Evolutionary conservation across 2,888 invertebrate genomes (phyloP).

Genomic region (Clepsis dumicolana): DNA sequence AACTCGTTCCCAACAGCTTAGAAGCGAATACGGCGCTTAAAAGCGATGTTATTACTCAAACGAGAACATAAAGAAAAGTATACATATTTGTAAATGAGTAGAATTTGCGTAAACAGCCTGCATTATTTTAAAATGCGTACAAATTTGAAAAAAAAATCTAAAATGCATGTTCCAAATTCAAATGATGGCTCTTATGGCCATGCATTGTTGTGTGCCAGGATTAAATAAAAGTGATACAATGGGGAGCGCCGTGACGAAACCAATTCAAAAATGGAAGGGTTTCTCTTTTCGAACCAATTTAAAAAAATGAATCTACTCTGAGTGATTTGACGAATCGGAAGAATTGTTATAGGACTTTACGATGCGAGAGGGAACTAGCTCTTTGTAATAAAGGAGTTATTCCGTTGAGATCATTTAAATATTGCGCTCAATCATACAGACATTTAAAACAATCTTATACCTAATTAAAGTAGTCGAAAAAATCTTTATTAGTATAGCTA

Average conservation of each 20-base stretch:
- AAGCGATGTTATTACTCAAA: slow-evolving; percentile 35
- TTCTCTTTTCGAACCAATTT: slow-evolving; percentile 82
- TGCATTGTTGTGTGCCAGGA: slow-evolving; percentile 57
- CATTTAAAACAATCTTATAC: too few species aligned
- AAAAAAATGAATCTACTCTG: slow-evolving; percentile 80
- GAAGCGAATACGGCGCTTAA: slow-evolving; percentile 49
- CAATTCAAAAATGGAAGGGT: slow-evolving; percentile 84
- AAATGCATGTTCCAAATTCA: slow-evolving; percentile 57
- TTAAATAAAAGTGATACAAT: slow-evolving; percentile 69
- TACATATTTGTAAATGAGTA: not conserved
- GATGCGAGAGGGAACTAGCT: slow-evolving; percentile 67
- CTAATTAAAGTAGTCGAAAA: not conserved
- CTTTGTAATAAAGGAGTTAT: too few species aligned
- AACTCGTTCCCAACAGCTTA: slow-evolving; percentile 56
- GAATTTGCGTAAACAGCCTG: not conserved
- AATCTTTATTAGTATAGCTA: slow-evolving; percentile 15
- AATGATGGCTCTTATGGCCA: slow-evolving; percentile 56
- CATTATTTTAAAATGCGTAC: slow-evolving; percentile 7
- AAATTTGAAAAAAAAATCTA: too few species aligned
- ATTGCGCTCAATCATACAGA: too few species aligned
- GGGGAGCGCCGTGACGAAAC: slow-evolving; percentile 82
- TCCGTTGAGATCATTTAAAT: too few species aligned
- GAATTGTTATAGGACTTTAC: slow-evolving; percentile 75
- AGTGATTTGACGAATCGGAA: slow-evolving; percentile 81
- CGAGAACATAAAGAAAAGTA: not conserved